Evolutionary conservation across 2,888 invertebrate species (phyloP).

Genomic region (Orgyia antiqua): DNA sequence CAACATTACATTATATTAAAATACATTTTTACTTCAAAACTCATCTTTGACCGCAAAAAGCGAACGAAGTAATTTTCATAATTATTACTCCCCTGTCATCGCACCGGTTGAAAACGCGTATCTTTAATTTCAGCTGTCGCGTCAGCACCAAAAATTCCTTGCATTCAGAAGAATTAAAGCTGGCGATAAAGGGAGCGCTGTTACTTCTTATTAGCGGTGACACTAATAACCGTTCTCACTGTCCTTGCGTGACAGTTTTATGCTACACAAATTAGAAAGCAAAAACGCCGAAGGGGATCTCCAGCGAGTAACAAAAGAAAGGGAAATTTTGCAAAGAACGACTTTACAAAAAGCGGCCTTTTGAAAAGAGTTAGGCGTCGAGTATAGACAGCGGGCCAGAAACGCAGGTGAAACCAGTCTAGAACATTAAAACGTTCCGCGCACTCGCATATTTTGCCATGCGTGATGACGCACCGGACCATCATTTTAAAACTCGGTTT

Average conservation of each 20-base stretch:
- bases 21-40: constrained; percentile 44
- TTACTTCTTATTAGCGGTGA: constrained; percentile 54
- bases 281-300: constrained; percentile 24
- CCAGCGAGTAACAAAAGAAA: constrained; percentile 28
- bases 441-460: constrained; percentile 48
- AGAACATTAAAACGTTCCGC: constrained; percentile 67
- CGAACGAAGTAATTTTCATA: constrained; percentile 43
- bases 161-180: constrained; percentile 44
- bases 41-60: constrained; percentile 48
- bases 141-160: constrained; percentile 37
- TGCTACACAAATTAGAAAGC: constrained; percentile 30
- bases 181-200: constrained; percentile 36
- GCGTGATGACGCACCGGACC: constrained; percentile 52
- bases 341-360: constrained; percentile 42
- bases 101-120: constrained; percentile 43
- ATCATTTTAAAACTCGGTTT: constrained; percentile 55
- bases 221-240: constrained; percentile 40
- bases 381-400: constrained; percentile 46
- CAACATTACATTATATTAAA: constrained; percentile 62
- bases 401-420: constrained; percentile 20
- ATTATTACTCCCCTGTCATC: constrained; percentile 55
- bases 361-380: constrained; percentile 52
- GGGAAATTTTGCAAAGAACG: constrained; percentile 25
- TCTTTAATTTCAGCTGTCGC: constrained; percentile 47
- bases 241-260: constrained; percentile 28